Conservation (phyloP, 2,888 invertebrate genomes). For the Drosophila longiperda region DNA sequence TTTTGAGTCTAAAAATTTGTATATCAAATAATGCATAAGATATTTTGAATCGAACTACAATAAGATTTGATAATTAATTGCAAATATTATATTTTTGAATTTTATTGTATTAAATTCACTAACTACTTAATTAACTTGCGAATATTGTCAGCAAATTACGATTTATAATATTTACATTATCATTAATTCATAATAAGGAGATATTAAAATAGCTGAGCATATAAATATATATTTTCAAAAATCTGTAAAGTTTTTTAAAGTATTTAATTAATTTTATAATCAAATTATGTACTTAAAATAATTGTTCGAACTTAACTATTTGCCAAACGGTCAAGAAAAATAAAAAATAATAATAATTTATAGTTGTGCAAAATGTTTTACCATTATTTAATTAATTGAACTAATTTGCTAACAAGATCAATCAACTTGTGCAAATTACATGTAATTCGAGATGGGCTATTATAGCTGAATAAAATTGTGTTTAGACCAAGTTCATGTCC, state of each 20-base stretch:
- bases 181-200: not conserved
- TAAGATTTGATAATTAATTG: not conserved
- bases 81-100: not conserved
- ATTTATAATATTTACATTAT: not conserved
- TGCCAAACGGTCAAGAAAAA: not conserved
- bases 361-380: not conserved
- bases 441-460: not conserved
- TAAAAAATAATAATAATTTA: not conserved
- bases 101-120: no score
- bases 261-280: no score
- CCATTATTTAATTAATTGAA: not conserved
- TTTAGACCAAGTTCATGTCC: constrained; percentile 43
- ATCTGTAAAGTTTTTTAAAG: not conserved
- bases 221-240: not conserved
- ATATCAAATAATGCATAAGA: no score
- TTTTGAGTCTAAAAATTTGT: not conserved
- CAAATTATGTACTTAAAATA: not conserved
- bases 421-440: not conserved
- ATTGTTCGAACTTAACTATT: no score
- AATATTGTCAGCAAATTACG: not conserved
- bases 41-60: not conserved
- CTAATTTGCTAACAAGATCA: not conserved
- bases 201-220: not conserved
- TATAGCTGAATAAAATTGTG: not conserved
- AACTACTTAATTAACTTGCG: not conserved